phyloP scores from a whole-genome alignment of 1,140 invertebrate genomes.

The Metopolophium dirhodum region DNA sequence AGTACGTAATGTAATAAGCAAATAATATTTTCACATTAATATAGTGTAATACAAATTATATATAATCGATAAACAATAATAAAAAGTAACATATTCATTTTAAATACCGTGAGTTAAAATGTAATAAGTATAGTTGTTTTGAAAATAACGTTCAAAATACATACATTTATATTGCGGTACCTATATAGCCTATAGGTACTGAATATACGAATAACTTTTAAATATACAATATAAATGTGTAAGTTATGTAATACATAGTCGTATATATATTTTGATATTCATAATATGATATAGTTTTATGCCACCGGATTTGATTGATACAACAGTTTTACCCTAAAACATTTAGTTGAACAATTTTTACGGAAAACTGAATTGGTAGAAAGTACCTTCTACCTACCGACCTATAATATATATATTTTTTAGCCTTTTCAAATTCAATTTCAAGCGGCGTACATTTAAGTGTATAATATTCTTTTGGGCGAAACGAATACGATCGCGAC shows the following conservation, averaged over 20 bases:
- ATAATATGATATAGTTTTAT: slow-evolving; percentile 22
- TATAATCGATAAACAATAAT: neutral
- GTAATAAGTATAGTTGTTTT: neutral
- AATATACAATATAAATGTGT: slow-evolving; percentile 8
- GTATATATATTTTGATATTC: neutral
- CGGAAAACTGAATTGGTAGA: slow-evolving; percentile 36
- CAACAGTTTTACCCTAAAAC: slow-evolving; percentile 43
- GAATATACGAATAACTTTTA: slow-evolving; percentile 10
- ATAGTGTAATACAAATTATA: neutral
- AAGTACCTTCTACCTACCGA: slow-evolving; percentile 1
- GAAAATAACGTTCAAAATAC: neutral
- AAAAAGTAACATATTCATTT: neutral
- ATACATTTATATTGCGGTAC: neutral
- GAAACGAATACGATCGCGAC: slow-evolving; percentile 46
- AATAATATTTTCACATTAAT: neutral
- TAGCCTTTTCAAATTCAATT: slow-evolving; percentile 50
- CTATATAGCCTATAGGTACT: neutral
- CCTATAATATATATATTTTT: neutral
- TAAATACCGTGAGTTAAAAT: neutral
- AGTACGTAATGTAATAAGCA: neutral
- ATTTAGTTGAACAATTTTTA: slow-evolving; percentile 40
- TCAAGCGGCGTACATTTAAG: slow-evolving; percentile 48
- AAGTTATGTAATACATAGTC: neutral
- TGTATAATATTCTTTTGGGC: slow-evolving; percentile 56
- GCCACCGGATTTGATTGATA: slow-evolving; percentile 41